phyloP scores from a whole-genome alignment of 2,888 invertebrate genomes.

The Oscheius onirici region DNA sequence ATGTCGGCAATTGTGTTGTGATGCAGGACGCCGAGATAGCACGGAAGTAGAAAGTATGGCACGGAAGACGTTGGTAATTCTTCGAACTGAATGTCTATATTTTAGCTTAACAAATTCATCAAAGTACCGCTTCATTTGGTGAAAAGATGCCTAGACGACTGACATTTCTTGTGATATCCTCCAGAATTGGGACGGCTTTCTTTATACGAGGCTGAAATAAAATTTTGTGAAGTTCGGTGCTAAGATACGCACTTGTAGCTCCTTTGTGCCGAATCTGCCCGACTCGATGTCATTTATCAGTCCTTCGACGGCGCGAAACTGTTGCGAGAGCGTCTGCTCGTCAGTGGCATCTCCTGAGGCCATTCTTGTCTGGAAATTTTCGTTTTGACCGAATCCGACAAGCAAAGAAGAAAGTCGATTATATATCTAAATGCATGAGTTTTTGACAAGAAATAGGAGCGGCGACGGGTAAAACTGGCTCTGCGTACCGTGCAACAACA shows the following conservation, averaged over 20 bases:
- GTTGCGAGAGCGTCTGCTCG: slow-evolving; percentile 13
- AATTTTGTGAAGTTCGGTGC: neutral
- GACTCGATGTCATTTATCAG: slow-evolving; percentile 41
- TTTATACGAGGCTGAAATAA: slow-evolving; percentile 31
- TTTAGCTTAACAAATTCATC: neutral
- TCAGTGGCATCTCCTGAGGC: neutral
- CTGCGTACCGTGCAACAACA: too few relatives aligned
- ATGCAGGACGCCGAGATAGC: slow-evolving; percentile 57
- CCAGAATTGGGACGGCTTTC: slow-evolving; percentile 4
- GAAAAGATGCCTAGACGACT: slow-evolving; percentile 46
- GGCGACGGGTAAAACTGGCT: too few relatives aligned
- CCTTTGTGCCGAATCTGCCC: slow-evolving; percentile 31
- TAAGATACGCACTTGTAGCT: slow-evolving; percentile 35
- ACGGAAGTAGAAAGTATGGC: slow-evolving; percentile 59
- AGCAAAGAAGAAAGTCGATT: too few relatives aligned
- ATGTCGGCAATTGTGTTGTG: slow-evolving; percentile 45
- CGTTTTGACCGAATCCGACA: too few relatives aligned
- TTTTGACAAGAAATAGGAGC: too few relatives aligned
- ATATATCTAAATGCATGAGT: too few relatives aligned
- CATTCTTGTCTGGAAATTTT: too few relatives aligned
- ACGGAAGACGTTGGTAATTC: slow-evolving; percentile 54
- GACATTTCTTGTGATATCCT: slow-evolving; percentile 22
- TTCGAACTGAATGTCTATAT: slow-evolving; percentile 38
- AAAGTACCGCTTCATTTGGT: slow-evolving; percentile 47
- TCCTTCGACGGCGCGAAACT: slow-evolving; percentile 31